Percentiles rank a stretch among this genome's conserved stretches.
These are phyloP conservation scores for Epistrophe eligans DNA, from an alignment of 2,888 invertebrate species.

Conservation along the genomic window DNA sequence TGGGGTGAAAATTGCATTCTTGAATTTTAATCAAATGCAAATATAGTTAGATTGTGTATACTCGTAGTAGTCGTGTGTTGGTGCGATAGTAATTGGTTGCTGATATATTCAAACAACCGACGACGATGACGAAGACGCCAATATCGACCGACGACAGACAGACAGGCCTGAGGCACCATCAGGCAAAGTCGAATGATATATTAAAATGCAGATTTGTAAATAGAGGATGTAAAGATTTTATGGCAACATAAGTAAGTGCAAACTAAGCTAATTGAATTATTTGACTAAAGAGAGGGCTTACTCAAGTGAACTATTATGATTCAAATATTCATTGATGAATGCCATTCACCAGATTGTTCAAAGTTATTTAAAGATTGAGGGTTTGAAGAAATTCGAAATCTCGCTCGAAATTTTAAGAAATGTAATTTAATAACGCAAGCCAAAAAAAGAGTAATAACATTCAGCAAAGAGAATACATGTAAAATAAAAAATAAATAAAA, in stretches of 20 bases:
- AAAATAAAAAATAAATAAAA: too few species aligned
- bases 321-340: constrained; percentile 5
- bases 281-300: not conserved
- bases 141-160: too few species aligned
- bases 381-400: too few species aligned
- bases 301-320: not conserved
- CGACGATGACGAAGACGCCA: not conserved
- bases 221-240: constrained; percentile 28
- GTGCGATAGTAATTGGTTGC: constrained; percentile 11
- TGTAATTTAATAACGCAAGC: too few species aligned
- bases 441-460: too few species aligned
- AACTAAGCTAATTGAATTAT: constrained; percentile 65
- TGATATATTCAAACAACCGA: not conserved
- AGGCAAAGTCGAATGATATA: constrained; percentile 36
- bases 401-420: too few species aligned
- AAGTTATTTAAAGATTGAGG: too few species aligned
- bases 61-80: not conserved
- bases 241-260: constrained; percentile 53
- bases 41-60: constrained; percentile 14
- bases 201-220: constrained; percentile 52
- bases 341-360: too few species aligned
- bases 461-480: too few species aligned
- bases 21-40: constrained; percentile 71
- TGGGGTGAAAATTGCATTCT: constrained; percentile 35
- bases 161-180: not conserved